Percentiles rank a stretch among this genome's conserved stretches.
These are phyloP conservation scores for Fregetta grallaria DNA, from an alignment of 2,113 vertebrate genomes.

Conservation along the genomic window DNA sequence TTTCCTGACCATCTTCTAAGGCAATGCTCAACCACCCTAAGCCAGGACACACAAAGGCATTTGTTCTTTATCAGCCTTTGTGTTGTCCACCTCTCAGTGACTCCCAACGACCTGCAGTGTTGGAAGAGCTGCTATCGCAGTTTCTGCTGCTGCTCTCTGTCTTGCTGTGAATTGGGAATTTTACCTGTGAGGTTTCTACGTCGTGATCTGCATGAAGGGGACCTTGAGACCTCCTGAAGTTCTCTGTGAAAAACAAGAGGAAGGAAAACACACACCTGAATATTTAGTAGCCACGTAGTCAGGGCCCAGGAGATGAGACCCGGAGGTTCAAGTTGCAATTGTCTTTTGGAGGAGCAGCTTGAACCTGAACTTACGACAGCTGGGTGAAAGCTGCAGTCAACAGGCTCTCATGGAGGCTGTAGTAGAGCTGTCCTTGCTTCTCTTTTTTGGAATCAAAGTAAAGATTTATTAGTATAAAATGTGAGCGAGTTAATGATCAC, in stretches of 20 bases:
- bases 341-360: not conserved
- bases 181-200: not conserved
- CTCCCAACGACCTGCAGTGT: not conserved
- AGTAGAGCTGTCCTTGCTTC: not conserved
- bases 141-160: not conserved
- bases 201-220: not conserved
- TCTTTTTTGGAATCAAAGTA: not conserved
- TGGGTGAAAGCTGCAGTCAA: not conserved
- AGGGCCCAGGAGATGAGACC: not conserved
- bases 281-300: not conserved
- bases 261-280: not conserved
- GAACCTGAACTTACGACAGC: not conserved
- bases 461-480: not conserved
- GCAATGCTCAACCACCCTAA: not conserved
- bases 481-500: not conserved
- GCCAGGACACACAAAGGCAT: not conserved
- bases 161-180: not conserved
- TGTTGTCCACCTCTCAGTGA: not conserved
- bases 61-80: not conserved
- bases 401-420: not conserved
- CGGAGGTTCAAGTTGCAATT: not conserved
- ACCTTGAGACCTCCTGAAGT: not conserved
- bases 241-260: not conserved
- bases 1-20: not conserved
- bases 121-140: not conserved